phyloP scores from a whole-genome alignment of 2,888 invertebrate species.

The Cantharis flavilabris region DNA sequence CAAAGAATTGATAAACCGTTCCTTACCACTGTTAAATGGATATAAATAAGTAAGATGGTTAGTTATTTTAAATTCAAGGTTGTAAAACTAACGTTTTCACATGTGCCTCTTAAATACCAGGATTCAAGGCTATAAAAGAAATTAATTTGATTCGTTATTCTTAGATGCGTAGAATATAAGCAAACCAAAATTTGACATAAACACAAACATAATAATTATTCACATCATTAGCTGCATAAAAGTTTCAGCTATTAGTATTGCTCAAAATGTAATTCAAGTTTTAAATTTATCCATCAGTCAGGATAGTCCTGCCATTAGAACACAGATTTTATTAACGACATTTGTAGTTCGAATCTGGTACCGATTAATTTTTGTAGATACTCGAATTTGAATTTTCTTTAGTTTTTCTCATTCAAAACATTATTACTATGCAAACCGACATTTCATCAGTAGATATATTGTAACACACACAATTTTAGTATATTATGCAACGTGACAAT shows the following conservation, averaged over 20 bases:
- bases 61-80: constrained; percentile 3
- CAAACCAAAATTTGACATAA: background rate
- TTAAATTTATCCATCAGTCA: background rate
- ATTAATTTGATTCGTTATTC: background rate
- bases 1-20: background rate
- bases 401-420: too few relatives aligned
- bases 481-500: too few relatives aligned
- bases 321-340: background rate
- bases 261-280: background rate
- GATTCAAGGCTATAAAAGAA: background rate
- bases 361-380: background rate
- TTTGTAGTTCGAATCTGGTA: background rate
- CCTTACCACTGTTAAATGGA: background rate
- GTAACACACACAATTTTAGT: too few relatives aligned
- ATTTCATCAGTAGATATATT: too few relatives aligned
- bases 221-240: background rate
- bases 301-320: background rate
- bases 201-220: background rate
- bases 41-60: background rate
- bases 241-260: background rate
- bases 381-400: too few relatives aligned
- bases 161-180: background rate
- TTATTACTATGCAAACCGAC: too few relatives aligned
- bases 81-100: background rate
- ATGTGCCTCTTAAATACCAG: background rate